Conservation (phyloP, 2,888 invertebrate genomes). For the Platycnemis pennipes region DNA sequence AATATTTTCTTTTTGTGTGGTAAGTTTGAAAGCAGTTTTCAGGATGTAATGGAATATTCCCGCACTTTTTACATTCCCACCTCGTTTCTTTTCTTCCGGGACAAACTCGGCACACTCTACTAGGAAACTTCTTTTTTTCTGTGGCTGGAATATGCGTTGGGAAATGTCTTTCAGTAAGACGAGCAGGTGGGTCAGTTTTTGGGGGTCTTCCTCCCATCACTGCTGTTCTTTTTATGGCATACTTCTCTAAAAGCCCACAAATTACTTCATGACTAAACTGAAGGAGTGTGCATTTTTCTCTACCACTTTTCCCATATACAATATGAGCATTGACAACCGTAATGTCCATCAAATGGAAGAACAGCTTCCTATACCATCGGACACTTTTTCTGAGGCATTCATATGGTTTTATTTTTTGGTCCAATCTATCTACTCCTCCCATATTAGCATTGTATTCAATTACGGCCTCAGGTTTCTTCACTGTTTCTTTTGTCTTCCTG, state of each 20-base stretch:
- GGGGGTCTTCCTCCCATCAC: neutral
- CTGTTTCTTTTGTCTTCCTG: no score
- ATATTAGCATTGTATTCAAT: constrained; percentile 72
- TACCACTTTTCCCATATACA: neutral
- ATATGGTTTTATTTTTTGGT: neutral
- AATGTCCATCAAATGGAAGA: constrained; percentile 1
- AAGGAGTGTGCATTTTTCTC: neutral
- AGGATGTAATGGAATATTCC: neutral
- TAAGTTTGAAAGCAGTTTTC: neutral
- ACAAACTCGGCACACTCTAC: neutral
- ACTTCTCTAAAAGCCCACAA: neutral
- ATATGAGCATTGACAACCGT: neutral
- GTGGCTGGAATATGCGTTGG: neutral
- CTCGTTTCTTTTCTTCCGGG: neutral
- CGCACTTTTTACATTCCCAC: neutral
- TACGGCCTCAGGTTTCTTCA: constrained; percentile 75
- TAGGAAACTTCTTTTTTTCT: neutral
- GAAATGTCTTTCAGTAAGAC: constrained; percentile 26
- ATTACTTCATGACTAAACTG: neutral
- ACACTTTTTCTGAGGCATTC: neutral
- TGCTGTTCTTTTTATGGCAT: neutral
- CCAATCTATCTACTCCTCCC: neutral
- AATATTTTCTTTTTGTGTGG: neutral
- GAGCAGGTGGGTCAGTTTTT: neutral
- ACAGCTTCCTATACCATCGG: constrained; percentile 1